Evolutionary conservation across 2,113 vertebrate genomes (phyloP).

Genomic region (Diadophis punctatus): DNA sequence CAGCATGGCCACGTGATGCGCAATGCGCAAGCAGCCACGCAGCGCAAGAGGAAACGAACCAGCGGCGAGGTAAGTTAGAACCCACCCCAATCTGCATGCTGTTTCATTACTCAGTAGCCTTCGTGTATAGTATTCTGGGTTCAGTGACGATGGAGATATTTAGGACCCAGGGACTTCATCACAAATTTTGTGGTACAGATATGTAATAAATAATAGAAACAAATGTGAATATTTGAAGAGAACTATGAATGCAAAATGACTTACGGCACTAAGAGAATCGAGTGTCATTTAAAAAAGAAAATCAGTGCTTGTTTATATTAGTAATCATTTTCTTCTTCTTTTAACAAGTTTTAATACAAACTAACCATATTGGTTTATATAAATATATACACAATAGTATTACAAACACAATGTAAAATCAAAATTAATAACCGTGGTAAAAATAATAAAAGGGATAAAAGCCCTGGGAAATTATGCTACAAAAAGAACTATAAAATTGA

Average conservation of each 20-base stretch:
- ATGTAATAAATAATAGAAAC: neutral
- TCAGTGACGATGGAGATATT: neutral
- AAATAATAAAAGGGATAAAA: neutral
- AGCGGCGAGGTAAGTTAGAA: too few species aligned
- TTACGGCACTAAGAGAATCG: neutral
- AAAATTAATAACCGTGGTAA: neutral
- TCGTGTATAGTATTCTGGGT: too few species aligned
- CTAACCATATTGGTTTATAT: too few species aligned
- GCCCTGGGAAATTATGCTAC: neutral
- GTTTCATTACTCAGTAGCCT: neutral
- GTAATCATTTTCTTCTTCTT: neutral
- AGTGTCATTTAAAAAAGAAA: neutral
- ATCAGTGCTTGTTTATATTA: neutral
- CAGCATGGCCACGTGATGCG: too few species aligned
- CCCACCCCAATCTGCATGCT: neutral
- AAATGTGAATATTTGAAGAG: neutral
- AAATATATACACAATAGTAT: neutral
- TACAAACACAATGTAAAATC: neutral
- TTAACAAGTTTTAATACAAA: neutral
- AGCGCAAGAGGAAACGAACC: too few species aligned
- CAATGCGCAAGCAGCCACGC: too few species aligned
- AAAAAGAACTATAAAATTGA: neutral
- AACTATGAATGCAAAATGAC: neutral
- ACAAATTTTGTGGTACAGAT: neutral
- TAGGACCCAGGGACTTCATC: neutral